Percentiles rank a stretch among this genome's conserved stretches.
Evolutionary conservation across 2,113 vertebrate species (phyloP).

Genomic region (Clarias gariepinus): DNA sequence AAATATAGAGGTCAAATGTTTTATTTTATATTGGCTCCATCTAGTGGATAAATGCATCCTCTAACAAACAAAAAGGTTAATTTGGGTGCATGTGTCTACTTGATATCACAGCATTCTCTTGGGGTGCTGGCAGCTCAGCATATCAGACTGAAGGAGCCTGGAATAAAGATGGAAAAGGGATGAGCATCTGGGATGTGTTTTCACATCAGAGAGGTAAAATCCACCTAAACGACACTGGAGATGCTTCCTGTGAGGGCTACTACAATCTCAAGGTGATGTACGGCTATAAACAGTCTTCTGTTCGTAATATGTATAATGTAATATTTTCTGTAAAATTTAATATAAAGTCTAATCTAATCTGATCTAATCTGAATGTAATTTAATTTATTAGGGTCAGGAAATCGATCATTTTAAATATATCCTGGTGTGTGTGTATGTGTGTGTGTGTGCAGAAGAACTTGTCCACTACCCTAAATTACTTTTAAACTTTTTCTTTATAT

Average conservation of each 20-base stretch:
- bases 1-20: not conserved
- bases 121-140: conserved; percentile 87
- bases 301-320: not conserved
- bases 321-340: not conserved
- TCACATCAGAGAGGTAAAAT: conserved; percentile 77
- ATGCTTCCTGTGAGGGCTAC: conserved; percentile 83
- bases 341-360: not conserved
- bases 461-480: not conserved
- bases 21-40: conserved; percentile 19
- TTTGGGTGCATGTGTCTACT: not conserved
- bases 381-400: not conserved
- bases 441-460: not conserved
- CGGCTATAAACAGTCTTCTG: not conserved
- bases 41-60: not conserved
- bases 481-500: conserved; percentile 19
- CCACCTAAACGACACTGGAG: conserved; percentile 74
- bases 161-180: conserved; percentile 86
- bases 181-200: conserved; percentile 88
- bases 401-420: not conserved
- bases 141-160: conserved; percentile 91
- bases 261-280: conserved; percentile 79
- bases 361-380: no score
- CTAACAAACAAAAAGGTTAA: not conserved
- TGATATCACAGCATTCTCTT: conserved; percentile 78
- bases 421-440: not conserved